A percentile compares a stretch with the other conserved stretches of the same genome.
Evolutionary conservation across 2,797 vertebrate species (phyloP).

Genomic region (Gephyroberyx darwinii): DNA sequence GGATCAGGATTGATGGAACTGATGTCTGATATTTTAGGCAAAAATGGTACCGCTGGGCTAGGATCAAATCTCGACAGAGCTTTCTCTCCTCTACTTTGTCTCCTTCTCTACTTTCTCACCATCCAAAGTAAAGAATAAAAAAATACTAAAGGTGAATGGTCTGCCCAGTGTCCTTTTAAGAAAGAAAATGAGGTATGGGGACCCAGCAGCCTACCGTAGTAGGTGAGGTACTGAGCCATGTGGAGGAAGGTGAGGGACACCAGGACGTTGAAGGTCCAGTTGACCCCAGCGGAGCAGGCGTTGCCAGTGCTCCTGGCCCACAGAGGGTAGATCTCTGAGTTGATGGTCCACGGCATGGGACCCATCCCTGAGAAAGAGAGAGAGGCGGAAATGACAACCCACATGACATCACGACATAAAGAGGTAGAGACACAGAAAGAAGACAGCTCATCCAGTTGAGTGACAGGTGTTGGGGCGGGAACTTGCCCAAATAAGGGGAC

Average conservation of each 20-base stretch:
- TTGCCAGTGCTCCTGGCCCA: slow-evolving; percentile 99
- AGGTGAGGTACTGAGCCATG: slow-evolving; percentile 93
- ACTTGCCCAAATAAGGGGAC: background rate
- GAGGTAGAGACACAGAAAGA: background rate
- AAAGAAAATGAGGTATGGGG: background rate
- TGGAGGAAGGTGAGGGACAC: slow-evolving; percentile 97
- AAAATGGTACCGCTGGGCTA: too few species aligned
- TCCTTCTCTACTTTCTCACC: too few species aligned
- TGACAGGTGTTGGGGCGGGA: too few species aligned
- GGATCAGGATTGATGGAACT: slow-evolving; percentile 3
- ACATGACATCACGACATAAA: background rate
- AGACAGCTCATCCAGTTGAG: too few species aligned
- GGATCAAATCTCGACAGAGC: too few species aligned
- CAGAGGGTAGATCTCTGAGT: slow-evolving; percentile 98
- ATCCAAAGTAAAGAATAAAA: too few species aligned
- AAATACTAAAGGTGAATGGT: background rate
- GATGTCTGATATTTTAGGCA: background rate
- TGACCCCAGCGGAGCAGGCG: slow-evolving; percentile 93
- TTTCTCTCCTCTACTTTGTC: too few species aligned
- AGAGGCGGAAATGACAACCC: background rate
- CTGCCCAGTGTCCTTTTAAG: too few species aligned
- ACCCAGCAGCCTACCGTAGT: slow-evolving; percentile 86
- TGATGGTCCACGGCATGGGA: slow-evolving; percentile 99
- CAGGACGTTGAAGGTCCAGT: slow-evolving; percentile 96
- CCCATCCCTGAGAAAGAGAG: slow-evolving; percentile 89